Percentiles rank a stretch among this genome's conserved stretches.
These are phyloP conservation scores for Antheraea mylitta DNA, from an alignment of 1,140 invertebrate species.

Conservation along the genomic window DNA sequence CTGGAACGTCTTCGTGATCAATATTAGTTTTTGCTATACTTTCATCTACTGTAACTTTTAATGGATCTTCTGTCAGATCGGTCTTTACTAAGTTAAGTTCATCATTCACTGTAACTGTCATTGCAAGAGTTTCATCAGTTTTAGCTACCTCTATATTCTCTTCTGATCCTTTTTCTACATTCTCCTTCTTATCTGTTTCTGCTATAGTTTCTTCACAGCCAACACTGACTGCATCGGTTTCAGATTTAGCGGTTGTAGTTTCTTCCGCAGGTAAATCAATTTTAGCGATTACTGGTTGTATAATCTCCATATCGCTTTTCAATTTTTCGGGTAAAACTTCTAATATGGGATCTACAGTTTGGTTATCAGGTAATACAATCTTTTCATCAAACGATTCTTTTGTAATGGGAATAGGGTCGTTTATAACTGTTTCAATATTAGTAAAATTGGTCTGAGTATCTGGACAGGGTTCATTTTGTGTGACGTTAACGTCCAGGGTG, in stretches of 20 bases:
- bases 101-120: background rate
- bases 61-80: background rate
- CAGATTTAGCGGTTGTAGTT: background rate
- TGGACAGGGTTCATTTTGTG: constrained; percentile 30
- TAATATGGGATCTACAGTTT: background rate
- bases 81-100: background rate
- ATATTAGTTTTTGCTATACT: background rate
- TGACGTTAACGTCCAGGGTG: constrained; percentile 35
- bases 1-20: background rate
- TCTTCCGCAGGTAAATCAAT: background rate
- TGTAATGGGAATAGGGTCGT: constrained; percentile 31
- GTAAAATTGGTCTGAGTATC: constrained; percentile 24
- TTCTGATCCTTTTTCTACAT: background rate
- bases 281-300: background rate
- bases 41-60: background rate
- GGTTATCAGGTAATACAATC: background rate
- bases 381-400: constrained; percentile 29
- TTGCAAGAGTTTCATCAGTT: background rate
- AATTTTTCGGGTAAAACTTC: constrained; percentile 10
- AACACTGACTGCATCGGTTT: background rate
- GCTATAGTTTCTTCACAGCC: background rate
- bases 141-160: constrained; percentile 3
- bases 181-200: background rate
- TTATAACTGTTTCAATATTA: constrained; percentile 30
- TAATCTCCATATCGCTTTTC: background rate